Evolutionary conservation across 2,888 invertebrate species (phyloP).

Genomic region (Cancer borealis): DNA sequence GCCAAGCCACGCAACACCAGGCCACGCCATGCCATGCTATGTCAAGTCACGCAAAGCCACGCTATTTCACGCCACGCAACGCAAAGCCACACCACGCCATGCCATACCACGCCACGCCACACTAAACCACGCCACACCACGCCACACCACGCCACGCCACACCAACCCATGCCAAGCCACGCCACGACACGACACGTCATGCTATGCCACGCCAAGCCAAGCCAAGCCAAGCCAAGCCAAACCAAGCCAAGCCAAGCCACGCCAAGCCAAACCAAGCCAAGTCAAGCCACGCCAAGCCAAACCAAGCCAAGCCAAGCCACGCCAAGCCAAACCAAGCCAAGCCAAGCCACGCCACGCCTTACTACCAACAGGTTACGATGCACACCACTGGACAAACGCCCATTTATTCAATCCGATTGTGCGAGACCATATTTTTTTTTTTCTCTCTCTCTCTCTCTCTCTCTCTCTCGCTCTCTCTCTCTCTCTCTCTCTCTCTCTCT

Average conservation of each 20-base stretch:
- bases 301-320: background rate
- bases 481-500: slow-evolving; percentile 6
- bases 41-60: too few species aligned
- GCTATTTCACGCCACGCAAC: too few species aligned
- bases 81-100: too few species aligned
- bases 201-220: background rate
- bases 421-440: background rate
- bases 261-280: too few species aligned
- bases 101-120: too few species aligned
- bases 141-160: background rate
- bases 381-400: background rate
- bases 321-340: too few species aligned
- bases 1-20: background rate
- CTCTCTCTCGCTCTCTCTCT: background rate
- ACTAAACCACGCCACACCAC: too few species aligned
- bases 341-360: too few species aligned
- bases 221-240: background rate
- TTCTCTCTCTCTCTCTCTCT: background rate
- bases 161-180: too few species aligned
- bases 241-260: background rate
- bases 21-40: background rate
- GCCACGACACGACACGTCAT: background rate
- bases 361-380: background rate
- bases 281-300: too few species aligned
- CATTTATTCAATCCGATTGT: too few species aligned